Base-by-base conservation (phyloP, 2,888 invertebrate species). In the Leptinotarsa tumamoca region DNA sequence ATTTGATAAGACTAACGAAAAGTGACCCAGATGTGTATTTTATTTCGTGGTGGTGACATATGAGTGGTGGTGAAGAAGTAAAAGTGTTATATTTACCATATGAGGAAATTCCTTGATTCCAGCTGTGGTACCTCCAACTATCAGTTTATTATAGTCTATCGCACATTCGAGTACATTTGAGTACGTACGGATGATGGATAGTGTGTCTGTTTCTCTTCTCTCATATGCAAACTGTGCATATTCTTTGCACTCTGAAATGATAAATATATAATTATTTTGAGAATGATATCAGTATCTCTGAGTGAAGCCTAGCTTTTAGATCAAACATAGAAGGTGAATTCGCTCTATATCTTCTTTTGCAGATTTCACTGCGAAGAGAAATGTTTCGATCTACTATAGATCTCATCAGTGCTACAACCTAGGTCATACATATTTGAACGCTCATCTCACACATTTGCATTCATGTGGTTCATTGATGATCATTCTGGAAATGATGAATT, bases 51-150 rank as follows among this genome's bases (percentile, higher is more conserved):
- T 51, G n/a, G 15, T 52, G 4, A 23, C 18, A 71, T 17, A 70
- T 17, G 7, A 18, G n/a, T 49, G 23, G 61, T 67, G 21, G 0
- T 58, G 68, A 23, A 17, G 52, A 15, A 52, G n/a, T 52, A 4
- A 4, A n/a, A 52, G 15, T 4, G 15, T 52, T 52, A 61, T 14
- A 68, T 75, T 78, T 81, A 85, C 92, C 92, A 92, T 92, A 76
- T 93, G 92, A 4, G 92, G 92, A 83, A 91, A 93, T 77, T 92
- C 88, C 74, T 81, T 85, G 2, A 81, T 79, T 50, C 82, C 84
- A 3, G 89, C 87, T 73, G 82, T 82, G 13, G 77, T 80, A 4
- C 90, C 90, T 7, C 89, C 90, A 73, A 90, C 83, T 75, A 90
- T 88, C 15, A 89, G 81, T 27, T 88, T 87, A 14, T 33, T 14